Evolutionary conservation across 2,888 invertebrate species (phyloP), one percentile per base, ranked within the genome.

Genomic region (Metopia argyrocephala): DNA sequence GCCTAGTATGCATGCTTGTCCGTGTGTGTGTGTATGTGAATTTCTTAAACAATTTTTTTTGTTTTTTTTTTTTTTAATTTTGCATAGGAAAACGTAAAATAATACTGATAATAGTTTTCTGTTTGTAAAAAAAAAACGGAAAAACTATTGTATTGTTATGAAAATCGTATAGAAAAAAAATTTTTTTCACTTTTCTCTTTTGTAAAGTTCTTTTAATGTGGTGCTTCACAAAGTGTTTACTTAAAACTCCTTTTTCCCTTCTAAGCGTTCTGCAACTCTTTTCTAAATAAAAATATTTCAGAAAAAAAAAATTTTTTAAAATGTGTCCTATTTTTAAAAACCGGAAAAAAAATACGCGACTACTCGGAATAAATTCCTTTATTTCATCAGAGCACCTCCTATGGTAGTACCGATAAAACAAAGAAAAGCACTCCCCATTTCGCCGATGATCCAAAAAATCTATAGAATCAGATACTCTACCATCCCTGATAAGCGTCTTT

Each of bases 191-290:
- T 57, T n/a, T n/a, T 38, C 38, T 27, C 50, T 48, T 74, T 50
- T 52, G 31, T 48, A 56, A 54, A 52, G 62, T 56, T 56, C 46
- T 23, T 46, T 45, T 65, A 64, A 48, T 64, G 23, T 56, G 64
- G 12, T 1, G 20, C 46, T 73, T n/a, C n/a, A n/a, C n/a, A n/a
- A n/a, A n/a, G n/a, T n/a, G n/a, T n/a, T n/a, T n/a, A n/a, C n/a
- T n/a, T n/a, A n/a, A n/a, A n/a, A n/a, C n/a, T n/a, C n/a, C n/a
- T n/a, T 73, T 38, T 20, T 9, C 18, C 12, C 27, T 25, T 57
- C 5, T 27, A n/a, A n/a, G n/a, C n/a, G n/a, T n/a, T n/a, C n/a
- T n/a, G n/a, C n/a, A n/a, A 2, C n/a, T 64, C 15, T 45, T 15
- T 9, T 12, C 18, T 20, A 46, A 62, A 38, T 3, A 69, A 59